Percentiles rank a stretch among this genome's conserved stretches.
These are phyloP conservation scores for Clarias platycephalus DNA, from an alignment of 2,797 vertebrate species.

Conservation along the genomic window DNA sequence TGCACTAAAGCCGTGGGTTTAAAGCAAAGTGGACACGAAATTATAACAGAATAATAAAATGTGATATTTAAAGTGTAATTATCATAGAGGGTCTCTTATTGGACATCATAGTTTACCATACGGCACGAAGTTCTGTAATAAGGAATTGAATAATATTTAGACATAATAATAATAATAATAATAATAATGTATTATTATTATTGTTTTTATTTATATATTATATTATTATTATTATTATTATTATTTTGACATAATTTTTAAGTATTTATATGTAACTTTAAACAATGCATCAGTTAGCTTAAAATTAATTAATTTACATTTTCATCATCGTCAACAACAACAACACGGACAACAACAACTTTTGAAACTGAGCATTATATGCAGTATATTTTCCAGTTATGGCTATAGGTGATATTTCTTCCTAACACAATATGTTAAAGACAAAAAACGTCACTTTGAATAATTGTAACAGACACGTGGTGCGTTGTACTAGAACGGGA, in stretches of 20 bases:
- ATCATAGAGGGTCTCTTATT: not conserved
- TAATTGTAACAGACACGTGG: not conserved
- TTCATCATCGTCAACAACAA: not conserved
- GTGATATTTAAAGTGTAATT: not conserved
- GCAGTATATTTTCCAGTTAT: not conserved
- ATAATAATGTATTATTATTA: too few species aligned
- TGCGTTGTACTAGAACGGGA: constrained; percentile 8
- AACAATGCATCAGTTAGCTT: not conserved
- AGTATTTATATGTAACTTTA: not conserved
- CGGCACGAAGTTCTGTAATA: not conserved
- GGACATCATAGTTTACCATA: not conserved
- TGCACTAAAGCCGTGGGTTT: not conserved
- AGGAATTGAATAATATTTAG: too few species aligned
- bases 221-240: too few species aligned
- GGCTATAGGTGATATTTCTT: not conserved
- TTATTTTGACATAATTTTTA: too few species aligned
- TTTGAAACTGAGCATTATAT: not conserved
- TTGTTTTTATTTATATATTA: too few species aligned
- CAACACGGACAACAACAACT: not conserved
- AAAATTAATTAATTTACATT: not conserved
- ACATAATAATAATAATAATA: too few species aligned
- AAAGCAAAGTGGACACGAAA: not conserved
- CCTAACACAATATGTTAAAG: not conserved
- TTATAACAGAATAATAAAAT: not conserved
- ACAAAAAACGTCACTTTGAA: not conserved